Percentiles rank a stretch among this genome's conserved stretches.
Evolutionary conservation across 2,888 invertebrate species (phyloP).

Genomic region (Margaritifera margaritifera): DNA sequence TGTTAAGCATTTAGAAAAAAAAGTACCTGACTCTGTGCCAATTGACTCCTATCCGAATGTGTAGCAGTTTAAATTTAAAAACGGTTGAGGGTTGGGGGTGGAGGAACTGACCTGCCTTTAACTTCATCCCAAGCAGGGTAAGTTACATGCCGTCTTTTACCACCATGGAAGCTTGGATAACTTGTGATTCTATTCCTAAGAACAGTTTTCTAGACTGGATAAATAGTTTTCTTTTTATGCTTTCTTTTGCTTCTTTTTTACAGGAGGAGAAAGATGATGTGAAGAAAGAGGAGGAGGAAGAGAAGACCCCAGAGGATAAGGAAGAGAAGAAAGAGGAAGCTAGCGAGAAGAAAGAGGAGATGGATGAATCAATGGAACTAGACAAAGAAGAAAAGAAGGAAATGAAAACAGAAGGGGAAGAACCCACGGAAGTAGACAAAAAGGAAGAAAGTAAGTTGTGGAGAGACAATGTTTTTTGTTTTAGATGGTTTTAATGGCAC

Average conservation of each 20-base stretch:
- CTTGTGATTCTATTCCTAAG: too few relatives aligned
- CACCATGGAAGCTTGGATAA: too few relatives aligned
- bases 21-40: too few relatives aligned
- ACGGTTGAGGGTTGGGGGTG: too few relatives aligned
- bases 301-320: slow-evolving; percentile 27
- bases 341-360: slow-evolving; percentile 26
- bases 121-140: too few relatives aligned
- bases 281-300: slow-evolving; percentile 49
- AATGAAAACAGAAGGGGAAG: slow-evolving; percentile 21
- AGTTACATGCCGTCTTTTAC: too few relatives aligned
- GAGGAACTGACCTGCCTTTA: too few relatives aligned
- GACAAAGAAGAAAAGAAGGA: slow-evolving; percentile 57
- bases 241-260: too few relatives aligned
- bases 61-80: too few relatives aligned
- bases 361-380: slow-evolving; percentile 69
- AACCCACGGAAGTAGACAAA: slow-evolving; percentile 18
- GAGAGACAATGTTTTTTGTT: background rate
- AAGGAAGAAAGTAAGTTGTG: slow-evolving; percentile 21
- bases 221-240: slow-evolving; percentile 1
- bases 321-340: slow-evolving; percentile 42
- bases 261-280: slow-evolving; percentile 23
- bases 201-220: background rate
- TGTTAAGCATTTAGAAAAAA: too few relatives aligned
- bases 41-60: too few relatives aligned
- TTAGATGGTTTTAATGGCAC: background rate